Evolutionary conservation across 2,113 vertebrate species (phyloP), one percentile per base, ranked within the genome.

Genomic region (Xerus inauris): DNA sequence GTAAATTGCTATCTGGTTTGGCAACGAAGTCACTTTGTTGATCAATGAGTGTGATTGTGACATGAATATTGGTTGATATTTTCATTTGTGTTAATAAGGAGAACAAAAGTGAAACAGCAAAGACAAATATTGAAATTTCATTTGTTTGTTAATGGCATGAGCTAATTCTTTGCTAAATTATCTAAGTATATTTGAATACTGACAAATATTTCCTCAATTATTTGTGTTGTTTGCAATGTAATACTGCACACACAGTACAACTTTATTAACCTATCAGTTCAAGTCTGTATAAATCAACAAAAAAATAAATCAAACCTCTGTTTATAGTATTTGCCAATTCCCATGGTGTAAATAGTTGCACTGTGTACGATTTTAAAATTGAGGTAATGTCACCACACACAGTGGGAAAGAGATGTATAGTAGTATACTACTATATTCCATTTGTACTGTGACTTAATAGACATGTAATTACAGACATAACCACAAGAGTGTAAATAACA

Each of bases 21-120:
- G 30, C 65, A 76, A 80, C 93, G 57, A 83, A 76, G 32, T 45
- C 14, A 19, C 20, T 8, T 83, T 30, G 40, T 0, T 73, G 40
- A 87, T 57, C 32, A 76, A 80, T 30, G 24, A 80, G 20, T n/a
- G 7, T 51, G 11, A 26, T 28, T 14, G 26, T 81, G 22, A 77
- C 7, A 3, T 81, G 6, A 71, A 45, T n/a, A 3, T 62, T 92
- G 32, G 20, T 24, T 69, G 19, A 38, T 19, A 51, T 69, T 96
- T 95, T 84, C 22, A 92, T 77, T 80, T 73, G 76, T 32, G 8
- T 87, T 96, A 85, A 80, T 6, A 12, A 75, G 59, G 57, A 82
- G 11, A 12, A 59, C 9, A 73, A 69, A 93, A 91, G 26, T 76
- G 24, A 80, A 91, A 77, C 10, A 32, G 20, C 30, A 86, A 87